A percentile compares a stretch with the other conserved stretches of the same genome.
Conservation (phyloP, 23 tunicate species). For the Oikopleura albicans region DNA sequence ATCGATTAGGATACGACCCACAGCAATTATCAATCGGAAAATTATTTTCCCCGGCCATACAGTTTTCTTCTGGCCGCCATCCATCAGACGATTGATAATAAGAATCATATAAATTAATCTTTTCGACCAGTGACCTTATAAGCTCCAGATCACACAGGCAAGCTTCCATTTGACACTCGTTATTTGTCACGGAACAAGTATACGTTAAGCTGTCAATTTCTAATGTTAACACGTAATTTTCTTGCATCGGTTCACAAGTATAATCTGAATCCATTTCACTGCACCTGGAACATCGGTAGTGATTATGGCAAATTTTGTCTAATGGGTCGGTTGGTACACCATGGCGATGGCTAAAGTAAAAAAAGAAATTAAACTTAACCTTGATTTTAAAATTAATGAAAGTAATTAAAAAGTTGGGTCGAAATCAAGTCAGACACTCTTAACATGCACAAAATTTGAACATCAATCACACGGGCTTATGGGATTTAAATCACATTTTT, state of each 20-base stretch:
- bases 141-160: slow-evolving; percentile 11
- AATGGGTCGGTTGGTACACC: not conserved
- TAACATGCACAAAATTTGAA: too few species aligned
- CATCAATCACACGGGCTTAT: too few species aligned
- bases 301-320: not conserved
- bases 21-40: not conserved
- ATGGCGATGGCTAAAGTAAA: not conserved
- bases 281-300: not conserved
- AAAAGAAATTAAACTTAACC: too few species aligned
- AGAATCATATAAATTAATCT: not conserved
- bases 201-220: not conserved
- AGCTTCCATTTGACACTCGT: not conserved
- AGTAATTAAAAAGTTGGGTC: too few species aligned
- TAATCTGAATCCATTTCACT: not conserved
- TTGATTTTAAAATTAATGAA: too few species aligned
- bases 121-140: not conserved
- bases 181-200: not conserved
- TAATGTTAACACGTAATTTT: not conserved
- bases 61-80: not conserved
- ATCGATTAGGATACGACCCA: not conserved
- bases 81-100: not conserved
- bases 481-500: too few species aligned
- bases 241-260: not conserved
- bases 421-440: too few species aligned
- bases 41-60: not conserved